Evolutionary conservation across 2,888 invertebrate genomes (phyloP), one percentile per base, ranked within the genome.

Genomic region (Nebria brevicollis): DNA sequence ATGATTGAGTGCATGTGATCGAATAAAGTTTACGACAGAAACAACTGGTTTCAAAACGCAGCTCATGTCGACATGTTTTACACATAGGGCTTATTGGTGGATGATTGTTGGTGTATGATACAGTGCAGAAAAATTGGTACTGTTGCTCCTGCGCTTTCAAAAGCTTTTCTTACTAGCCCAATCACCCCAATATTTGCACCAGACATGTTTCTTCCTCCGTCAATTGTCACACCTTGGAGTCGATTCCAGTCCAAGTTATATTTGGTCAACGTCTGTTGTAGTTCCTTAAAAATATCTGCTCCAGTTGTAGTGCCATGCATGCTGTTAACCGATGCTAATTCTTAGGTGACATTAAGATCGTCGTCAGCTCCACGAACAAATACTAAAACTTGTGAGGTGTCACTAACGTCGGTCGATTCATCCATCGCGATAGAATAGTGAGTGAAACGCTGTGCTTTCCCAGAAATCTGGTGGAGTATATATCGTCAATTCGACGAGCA

Each of bases 141-240:
- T 65, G 64, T 15, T 73, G 65, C 66, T 64, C 41, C 66, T 70
- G 13, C 41, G 13, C 42, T 34, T 65, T 79, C 79, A 66, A 66
- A 25, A 65, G 65, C 75, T 65, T 26, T 75, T 75, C 65, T 54
- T 25, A 75, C 3, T 75, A 20, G 75, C 75, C 77, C 82, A 43
- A 82, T 77, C 75, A 83, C 76, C 70, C 82, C 83, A 65, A 72
- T 84, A 77, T 83, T 83, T 13, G 78, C 73, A 77, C 82, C 84
- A 13, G 82, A 79, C 82, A 84, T 84, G 80, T 82, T 82, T 66
- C 72, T 82, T 80, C 76, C 83, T 34, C 82, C 83, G 75, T 84
- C 82, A 79, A 79, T 84, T 80, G 84, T 84, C 65, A 83, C 82
- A 77, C 54, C 25, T 75, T 68, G 11, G 7, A 75, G 25, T 43